Evolutionary conservation across 2,888 invertebrate genomes (phyloP).

Genomic region (Hypomecis punctinalis): DNA sequence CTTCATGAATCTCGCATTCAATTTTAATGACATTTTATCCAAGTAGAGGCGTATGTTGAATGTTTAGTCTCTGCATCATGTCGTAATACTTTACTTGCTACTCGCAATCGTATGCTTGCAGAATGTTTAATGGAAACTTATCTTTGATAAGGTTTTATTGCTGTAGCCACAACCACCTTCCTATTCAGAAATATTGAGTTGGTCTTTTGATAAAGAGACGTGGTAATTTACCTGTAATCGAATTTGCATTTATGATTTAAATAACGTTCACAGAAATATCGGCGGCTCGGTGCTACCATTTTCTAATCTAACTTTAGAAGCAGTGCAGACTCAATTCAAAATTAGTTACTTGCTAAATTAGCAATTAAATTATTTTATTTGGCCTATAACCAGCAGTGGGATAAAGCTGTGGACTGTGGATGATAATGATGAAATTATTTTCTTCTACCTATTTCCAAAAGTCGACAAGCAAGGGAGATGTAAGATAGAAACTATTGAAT

Average conservation of each 20-base stretch:
- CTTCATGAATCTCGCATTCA: conserved; percentile 3
- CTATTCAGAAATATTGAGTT: background rate
- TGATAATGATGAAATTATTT: no score
- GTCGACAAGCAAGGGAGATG: no score
- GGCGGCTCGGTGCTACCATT: no score
- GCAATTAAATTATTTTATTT: no score
- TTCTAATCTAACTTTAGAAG: no score
- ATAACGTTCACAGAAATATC: background rate
- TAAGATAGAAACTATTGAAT: no score
- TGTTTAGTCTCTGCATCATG: conserved; percentile 23
- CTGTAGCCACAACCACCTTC: background rate
- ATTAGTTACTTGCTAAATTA: no score
- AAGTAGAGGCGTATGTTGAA: conserved; percentile 12
- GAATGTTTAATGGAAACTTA: conserved; percentile 22
- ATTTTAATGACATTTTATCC: conserved; percentile 15
- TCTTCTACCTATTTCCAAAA: no score
- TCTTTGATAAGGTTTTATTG: conserved; percentile 29
- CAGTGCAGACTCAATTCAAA: no score
- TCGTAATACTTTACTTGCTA: conserved; percentile 25
- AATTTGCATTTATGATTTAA: background rate
- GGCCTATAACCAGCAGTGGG: no score
- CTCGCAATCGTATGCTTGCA: conserved; percentile 20
- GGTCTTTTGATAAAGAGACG: background rate
- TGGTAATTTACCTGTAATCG: background rate
- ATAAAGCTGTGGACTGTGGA: no score